A percentile compares a stretch with the other conserved stretches of the same genome.
These are phyloP conservation scores for Liparis tanakae DNA, from an alignment of 2,797 vertebrate species.

Conservation along the genomic window DNA sequence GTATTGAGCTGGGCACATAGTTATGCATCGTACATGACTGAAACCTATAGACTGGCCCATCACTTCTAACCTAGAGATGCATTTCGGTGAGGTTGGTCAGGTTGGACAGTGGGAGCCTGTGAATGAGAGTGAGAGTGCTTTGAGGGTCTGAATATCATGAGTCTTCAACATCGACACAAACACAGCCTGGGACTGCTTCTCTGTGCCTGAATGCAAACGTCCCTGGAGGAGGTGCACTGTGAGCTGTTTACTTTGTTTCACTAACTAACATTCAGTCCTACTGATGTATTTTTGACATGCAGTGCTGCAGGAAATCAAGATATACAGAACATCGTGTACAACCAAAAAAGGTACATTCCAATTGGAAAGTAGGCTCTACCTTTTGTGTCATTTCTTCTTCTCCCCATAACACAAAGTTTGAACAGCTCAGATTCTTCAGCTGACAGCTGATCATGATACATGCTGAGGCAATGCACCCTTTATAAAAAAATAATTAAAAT, in stretches of 20 bases:
- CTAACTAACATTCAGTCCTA: conserved; percentile 13
- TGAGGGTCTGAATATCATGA: conserved; percentile 6
- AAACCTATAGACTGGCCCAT: conserved; percentile 19
- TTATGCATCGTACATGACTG: conserved; percentile 24
- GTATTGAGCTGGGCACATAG: background rate
- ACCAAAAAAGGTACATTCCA: conserved; percentile 6
- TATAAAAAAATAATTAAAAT: background rate
- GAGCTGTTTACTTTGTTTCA: conserved; percentile 40
- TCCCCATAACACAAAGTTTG: background rate
- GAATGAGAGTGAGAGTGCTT: conserved; percentile 5
- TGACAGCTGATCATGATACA: background rate
- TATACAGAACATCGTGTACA: conserved; percentile 34
- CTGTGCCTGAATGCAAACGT: conserved; percentile 20
- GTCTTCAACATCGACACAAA: conserved; percentile 28
- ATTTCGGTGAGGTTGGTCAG: conserved; percentile 20
- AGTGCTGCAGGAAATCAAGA: conserved; percentile 32
- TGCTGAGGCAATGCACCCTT: background rate
- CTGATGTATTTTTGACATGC: conserved; percentile 25
- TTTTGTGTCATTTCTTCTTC: background rate
- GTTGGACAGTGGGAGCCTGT: conserved; percentile 11
- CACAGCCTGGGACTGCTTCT: conserved; percentile 4
- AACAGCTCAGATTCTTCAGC: conserved; percentile 3
- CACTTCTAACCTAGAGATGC: conserved; percentile 2
- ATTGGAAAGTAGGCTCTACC: conserved; percentile 20
- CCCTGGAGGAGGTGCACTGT: conserved; percentile 28